These are phyloP conservation scores for Cyclura pinguis DNA, from an alignment of 2,797 vertebrate genomes.

Conservation along the genomic window DNA sequence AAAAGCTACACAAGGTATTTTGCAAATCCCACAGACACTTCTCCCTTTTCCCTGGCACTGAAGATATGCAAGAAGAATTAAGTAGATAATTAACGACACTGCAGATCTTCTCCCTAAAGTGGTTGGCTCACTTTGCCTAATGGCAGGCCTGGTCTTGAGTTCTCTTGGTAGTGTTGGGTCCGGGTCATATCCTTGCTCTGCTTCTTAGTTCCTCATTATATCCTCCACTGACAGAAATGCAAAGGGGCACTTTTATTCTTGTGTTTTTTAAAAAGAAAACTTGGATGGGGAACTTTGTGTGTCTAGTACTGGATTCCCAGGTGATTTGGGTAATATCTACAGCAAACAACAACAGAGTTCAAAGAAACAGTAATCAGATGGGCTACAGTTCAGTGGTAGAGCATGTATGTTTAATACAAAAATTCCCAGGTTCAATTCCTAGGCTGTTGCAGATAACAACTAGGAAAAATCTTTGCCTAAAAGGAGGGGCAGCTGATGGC, in stretches of 20 bases:
- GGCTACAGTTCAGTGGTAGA: not conserved
- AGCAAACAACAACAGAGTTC: not conserved
- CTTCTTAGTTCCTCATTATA: not conserved
- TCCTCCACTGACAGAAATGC: not conserved
- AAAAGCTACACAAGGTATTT: not conserved
- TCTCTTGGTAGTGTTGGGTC: not conserved
- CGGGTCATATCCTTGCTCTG: not conserved
- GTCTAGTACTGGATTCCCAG: not conserved
- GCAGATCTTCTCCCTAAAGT: too few species aligned
- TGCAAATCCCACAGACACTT: not conserved
- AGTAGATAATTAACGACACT: too few species aligned
- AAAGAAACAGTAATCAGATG: not conserved
- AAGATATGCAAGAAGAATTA: not conserved
- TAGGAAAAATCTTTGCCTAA: not conserved
- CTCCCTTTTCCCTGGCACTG: too few species aligned
- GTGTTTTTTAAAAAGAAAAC: not conserved
- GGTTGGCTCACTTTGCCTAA: too few species aligned
- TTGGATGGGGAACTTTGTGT: not conserved
- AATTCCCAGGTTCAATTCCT: too few species aligned
- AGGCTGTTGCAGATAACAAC: not conserved
- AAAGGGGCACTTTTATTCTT: not conserved
- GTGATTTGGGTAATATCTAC: not conserved
- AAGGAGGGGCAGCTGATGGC: too few species aligned
- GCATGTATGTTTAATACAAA: too few species aligned
- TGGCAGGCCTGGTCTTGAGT: too few species aligned